phyloP scores from a whole-genome alignment of 2,888 invertebrate species.

The Nomada ferruginata region DNA sequence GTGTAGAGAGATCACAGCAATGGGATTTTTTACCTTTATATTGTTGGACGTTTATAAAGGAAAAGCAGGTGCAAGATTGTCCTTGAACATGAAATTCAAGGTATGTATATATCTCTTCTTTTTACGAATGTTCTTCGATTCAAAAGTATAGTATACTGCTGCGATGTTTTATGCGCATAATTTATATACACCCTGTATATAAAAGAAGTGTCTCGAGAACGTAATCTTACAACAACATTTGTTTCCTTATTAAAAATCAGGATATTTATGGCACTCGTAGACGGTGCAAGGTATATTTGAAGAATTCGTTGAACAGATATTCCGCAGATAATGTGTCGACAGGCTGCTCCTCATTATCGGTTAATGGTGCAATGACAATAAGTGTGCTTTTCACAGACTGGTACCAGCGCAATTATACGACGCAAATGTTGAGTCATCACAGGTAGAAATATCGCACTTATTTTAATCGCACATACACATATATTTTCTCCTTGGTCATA shows the following conservation, averaged over 20 bases:
- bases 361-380: conserved; percentile 49
- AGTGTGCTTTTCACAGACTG: conserved; percentile 33
- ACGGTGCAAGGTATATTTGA: too few relatives aligned
- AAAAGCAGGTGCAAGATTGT: too few relatives aligned
- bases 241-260: background rate
- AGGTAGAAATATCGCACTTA: conserved; percentile 59
- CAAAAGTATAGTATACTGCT: too few relatives aligned
- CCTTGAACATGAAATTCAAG: too few relatives aligned
- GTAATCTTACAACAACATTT: background rate
- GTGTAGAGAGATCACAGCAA: too few relatives aligned
- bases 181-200: too few relatives aligned
- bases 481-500: conserved; percentile 21
- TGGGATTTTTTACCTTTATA: too few relatives aligned
- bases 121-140: too few relatives aligned
- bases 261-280: too few relatives aligned
- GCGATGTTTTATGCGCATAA: too few relatives aligned
- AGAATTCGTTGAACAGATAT: background rate
- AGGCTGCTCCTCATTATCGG: conserved; percentile 31
- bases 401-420: conserved; percentile 50
- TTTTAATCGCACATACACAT: conserved; percentile 17
- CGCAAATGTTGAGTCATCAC: conserved; percentile 67
- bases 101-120: too few relatives aligned
- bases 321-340: conserved; percentile 13
- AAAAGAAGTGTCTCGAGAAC: background rate
- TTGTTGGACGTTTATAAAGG: too few relatives aligned